Base-by-base conservation (phyloP, 2,888 invertebrate species). In the Caenorhabditis zanzibari region DNA sequence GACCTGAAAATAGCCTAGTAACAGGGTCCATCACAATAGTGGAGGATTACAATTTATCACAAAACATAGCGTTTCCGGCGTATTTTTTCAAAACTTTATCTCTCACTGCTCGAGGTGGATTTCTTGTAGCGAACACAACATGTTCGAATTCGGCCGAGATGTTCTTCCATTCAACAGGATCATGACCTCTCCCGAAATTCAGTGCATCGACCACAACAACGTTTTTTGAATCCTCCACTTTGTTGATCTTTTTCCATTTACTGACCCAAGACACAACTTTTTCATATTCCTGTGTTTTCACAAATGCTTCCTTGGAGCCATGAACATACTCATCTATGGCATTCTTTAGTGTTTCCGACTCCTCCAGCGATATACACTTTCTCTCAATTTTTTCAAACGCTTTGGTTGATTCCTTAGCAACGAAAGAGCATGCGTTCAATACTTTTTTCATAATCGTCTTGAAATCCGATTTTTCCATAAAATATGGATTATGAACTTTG, bases 201-300 rank as follows among this genome's bases (percentile, higher is more conserved):
- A 81, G 26, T 10, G 84, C 75, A 61, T 84, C 84, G 12, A 84
- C 81, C 0, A 84, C 81, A 14, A 81, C 76, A 9, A 77, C 58
- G 7, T 49, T 38, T 0, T 68, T 12, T 2, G 63, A 64, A 19
- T 75, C 22, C n/a, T 24, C 19, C 1, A 66, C 16, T 0, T 72
- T 82, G n/a, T 63, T 26, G 22, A 54, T 22, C 19, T 52, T 69
- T n/a, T 58, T 79, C 79, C 73, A 63, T 52, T 71, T 9, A 6
- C 16, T 7, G 5, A 82, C 82, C 28, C 38, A 6, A 9, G 32
- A 2, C 2, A 10, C 7, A 1, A 61, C 63, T 24, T 26, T 24
- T 19, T 47, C 49, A n/a, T 71, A 66, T 26, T 83, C 83, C 16
- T 63, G 54, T 16, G 26, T 52, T 28, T 49, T 73, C 28, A 82